Percentiles rank a stretch among this genome's conserved stretches.
Evolutionary conservation across 37 sponge, comb jelly and placozoan genomes (phyloP).

Genomic region (Oopsacas minuta): DNA sequence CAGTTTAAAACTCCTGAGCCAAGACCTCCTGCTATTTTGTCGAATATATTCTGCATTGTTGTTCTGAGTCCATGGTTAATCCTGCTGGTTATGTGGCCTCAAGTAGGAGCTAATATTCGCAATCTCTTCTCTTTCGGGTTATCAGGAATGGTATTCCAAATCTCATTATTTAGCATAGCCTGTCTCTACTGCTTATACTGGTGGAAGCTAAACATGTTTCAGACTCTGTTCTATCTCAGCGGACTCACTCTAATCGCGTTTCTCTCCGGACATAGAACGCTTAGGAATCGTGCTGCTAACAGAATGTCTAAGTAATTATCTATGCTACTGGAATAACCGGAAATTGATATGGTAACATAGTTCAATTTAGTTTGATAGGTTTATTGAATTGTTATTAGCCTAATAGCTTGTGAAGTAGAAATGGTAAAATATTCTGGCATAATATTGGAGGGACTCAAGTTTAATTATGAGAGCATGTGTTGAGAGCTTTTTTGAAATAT

Average conservation of each 20-base stretch:
- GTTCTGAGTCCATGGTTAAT: conserved; percentile 12
- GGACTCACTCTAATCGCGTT: neutral
- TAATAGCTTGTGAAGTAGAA: too few species aligned
- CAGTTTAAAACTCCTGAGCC: neutral
- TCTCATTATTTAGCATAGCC: neutral
- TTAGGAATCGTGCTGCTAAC: neutral
- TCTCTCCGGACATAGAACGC: neutral
- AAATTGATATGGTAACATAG: neutral
- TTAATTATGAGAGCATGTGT: too few species aligned
- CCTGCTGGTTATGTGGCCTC: neutral
- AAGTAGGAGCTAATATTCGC: neutral
- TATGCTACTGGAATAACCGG: neutral
- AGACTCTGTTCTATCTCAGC: conserved; percentile 6
- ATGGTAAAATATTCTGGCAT: too few species aligned
- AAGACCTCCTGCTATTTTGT: neutral
- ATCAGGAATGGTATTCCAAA: neutral
- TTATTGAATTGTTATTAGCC: neutral
- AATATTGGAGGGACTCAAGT: too few species aligned
- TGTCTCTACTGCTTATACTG: neutral
- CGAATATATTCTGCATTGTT: neutral
- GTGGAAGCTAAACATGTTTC: conserved; percentile 1
- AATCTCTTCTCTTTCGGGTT: neutral
- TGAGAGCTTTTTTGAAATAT: too few species aligned
- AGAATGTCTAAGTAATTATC: neutral
- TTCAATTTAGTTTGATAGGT: neutral